Evolutionary conservation across 1,140 invertebrate species (phyloP), one percentile per base, ranked within the genome.

Genomic region (Lineus longissimus): DNA sequence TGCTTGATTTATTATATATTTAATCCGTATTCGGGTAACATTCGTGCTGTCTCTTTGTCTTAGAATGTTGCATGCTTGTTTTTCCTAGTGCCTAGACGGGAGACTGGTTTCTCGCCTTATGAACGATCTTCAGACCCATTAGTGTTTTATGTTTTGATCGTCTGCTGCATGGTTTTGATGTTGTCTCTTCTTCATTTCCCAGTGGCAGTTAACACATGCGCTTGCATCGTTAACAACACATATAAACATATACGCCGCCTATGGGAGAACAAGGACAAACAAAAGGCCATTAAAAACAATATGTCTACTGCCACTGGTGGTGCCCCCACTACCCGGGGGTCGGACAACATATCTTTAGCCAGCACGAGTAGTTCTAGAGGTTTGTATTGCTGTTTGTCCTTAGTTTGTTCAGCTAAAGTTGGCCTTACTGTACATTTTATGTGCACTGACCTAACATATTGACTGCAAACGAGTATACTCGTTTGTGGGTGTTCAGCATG

Each of bases 241-340:
- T 78, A 78, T 73, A 80, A 77, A 73, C 77, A 81, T 64, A 73
- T 81, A 57, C 75, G 74, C 61, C 74, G 75, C 56, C 74, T 81
- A 59, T 81, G 79, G 79, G 77, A 79, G 63, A 78, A 79, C 69
- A 78, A 80, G 65, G 76, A 81, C 56, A 80, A 81, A 64, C 72
- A 74, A 71, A 71, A 72, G 59, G 40, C 63, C 22, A 36, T 36
- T 36, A 36, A 36, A 36, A 7, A 36, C 33, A 36, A 36, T 36
- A n/a, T 43, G 17, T 27, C 36, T 29, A 19, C 40, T 25, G 17
- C 19, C 23, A 27, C 19, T 27, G 25, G 25, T 23, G 47, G 4
- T 17, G 25, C 19, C 17, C 47, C 47, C 6, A 23, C 25, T 4
- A 23, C 47, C 19, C 19, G 25, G 19, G 47, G 4, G 19, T 23